Evolutionary conservation across 2,888 invertebrate species (phyloP).

Genomic region (Eupeodes latifasciatus): DNA sequence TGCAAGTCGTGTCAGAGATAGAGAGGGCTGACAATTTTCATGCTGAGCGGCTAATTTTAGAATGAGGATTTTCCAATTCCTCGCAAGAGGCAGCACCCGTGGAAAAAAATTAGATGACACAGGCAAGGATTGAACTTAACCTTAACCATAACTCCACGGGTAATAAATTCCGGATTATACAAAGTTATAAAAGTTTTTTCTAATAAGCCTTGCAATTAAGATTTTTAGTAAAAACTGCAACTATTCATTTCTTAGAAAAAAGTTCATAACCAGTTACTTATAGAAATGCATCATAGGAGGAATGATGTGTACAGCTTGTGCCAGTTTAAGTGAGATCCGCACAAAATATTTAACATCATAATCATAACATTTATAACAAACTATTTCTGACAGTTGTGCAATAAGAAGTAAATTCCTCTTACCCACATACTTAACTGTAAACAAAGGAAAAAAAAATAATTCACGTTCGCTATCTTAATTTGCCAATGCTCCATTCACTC

Average conservation of each 20-base stretch:
- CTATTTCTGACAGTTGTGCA: constrained; percentile 15
- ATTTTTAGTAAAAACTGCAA: too few relatives aligned
- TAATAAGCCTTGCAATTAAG: too few relatives aligned
- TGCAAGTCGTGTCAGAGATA: too few relatives aligned
- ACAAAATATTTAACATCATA: constrained; percentile 7
- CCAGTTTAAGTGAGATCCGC: not conserved
- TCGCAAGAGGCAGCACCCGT: too few relatives aligned
- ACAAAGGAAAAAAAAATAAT: not conserved
- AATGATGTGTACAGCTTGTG: not conserved
- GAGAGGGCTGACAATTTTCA: too few relatives aligned
- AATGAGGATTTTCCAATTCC: too few relatives aligned
- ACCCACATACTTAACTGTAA: not conserved
- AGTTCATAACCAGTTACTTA: not conserved
- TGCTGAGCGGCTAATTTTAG: too few relatives aligned
- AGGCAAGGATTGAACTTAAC: too few relatives aligned
- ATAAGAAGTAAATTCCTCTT: not conserved
- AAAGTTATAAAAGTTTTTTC: too few relatives aligned
- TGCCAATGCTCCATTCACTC: constrained; percentile 15
- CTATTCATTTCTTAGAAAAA: not conserved
- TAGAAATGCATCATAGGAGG: not conserved
- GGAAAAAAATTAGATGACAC: too few relatives aligned
- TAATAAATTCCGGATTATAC: too few relatives aligned
- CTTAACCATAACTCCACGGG: too few relatives aligned
- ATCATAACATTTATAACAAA: constrained; percentile 12
- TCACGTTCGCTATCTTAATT: constrained; percentile 17